A percentile compares a stretch with the other conserved stretches of the same genome.
Evolutionary conservation across 2,113 vertebrate species (phyloP).

Genomic region (Crocuta crocuta): DNA sequence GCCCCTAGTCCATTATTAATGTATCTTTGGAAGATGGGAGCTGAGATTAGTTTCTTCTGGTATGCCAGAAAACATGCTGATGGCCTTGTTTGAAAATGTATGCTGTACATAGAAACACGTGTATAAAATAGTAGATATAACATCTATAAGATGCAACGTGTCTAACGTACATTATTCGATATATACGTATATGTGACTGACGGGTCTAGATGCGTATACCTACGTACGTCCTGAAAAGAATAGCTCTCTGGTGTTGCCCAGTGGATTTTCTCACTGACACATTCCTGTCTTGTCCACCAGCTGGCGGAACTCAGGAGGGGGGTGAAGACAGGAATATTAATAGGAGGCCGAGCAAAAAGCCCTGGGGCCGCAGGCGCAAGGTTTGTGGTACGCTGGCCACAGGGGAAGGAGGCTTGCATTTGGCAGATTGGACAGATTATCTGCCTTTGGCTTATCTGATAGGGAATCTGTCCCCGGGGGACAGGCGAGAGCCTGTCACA

Average conservation of each 20-base stretch:
- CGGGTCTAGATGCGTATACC: rapidly evolving
- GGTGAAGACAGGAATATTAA: background rate
- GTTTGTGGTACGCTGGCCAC: rapidly evolving
- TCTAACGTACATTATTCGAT: background rate
- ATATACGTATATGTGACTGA: too few species aligned
- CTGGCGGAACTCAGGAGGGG: background rate
- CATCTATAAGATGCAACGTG: rapidly evolving
- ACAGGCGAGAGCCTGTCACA: background rate
- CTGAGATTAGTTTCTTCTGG: background rate
- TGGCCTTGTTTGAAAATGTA: background rate
- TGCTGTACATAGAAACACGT: background rate
- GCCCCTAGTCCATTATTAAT: background rate
- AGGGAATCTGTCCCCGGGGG: background rate
- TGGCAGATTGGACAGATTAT: background rate
- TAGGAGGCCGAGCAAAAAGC: rapidly evolving
- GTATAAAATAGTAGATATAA: too few species aligned
- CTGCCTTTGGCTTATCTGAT: rapidly evolving
- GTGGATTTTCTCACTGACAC: background rate
- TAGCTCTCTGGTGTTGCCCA: background rate
- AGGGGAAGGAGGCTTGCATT: rapidly evolving
- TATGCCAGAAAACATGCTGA: background rate
- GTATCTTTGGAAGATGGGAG: background rate
- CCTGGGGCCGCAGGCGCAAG: rapidly evolving
- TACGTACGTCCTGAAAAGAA: too few species aligned
- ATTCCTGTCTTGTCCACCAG: rapidly evolving